Base-by-base conservation (phyloP, 2,888 invertebrate genomes). In the Crepidodera aurea region DNA sequence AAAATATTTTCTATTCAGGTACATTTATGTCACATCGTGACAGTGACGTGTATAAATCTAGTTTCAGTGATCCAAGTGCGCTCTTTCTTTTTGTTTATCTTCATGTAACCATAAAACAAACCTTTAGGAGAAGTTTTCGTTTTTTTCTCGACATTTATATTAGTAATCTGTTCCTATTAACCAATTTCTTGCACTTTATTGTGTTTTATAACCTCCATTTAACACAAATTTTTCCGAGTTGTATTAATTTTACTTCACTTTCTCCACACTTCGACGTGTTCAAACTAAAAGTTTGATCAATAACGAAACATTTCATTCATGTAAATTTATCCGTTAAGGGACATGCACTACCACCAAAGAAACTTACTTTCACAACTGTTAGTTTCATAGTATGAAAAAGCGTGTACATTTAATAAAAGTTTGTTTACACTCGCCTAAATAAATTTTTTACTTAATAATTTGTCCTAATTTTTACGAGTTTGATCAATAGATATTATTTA, bases 11-110 rank as follows among this genome's bases (percentile, higher is more conserved):
- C n/a, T n/a, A n/a, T n/a, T 60, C 58, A 51, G 62, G 62, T 64
- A 62, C 57, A 48, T 39, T 62, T 60, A 65, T 57, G 68, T 68
- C 68, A 67, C 65, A 64, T 66, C 27, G 27, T 61, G 62, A 62
- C 57, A 62, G 13, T 40, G 19, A 50, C 4, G 15, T 44, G 25
- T 44, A 12, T 25, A 51, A 34, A 51, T 22, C 37, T 12, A 13
- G 25, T 22, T 51, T 19, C 8, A 13, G 13, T 13, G 3, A 4
- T 51, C 15, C 37, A 39, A 40, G 39, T 53, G 19, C 25, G 12
- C 22, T 18, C 27, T 53, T 53, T 18, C 1, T 27, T n/a, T 25
- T 27, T 39, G n/a, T 2, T 32, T 34, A 55, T 13, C 44, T 19
- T 32, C 44, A 8, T 15, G 44, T 32, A 25, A 39, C 32, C 56